These are phyloP conservation scores for Zaprionus tsacasi DNA, from an alignment of 1,140 invertebrate species.

Conservation along the genomic window DNA sequence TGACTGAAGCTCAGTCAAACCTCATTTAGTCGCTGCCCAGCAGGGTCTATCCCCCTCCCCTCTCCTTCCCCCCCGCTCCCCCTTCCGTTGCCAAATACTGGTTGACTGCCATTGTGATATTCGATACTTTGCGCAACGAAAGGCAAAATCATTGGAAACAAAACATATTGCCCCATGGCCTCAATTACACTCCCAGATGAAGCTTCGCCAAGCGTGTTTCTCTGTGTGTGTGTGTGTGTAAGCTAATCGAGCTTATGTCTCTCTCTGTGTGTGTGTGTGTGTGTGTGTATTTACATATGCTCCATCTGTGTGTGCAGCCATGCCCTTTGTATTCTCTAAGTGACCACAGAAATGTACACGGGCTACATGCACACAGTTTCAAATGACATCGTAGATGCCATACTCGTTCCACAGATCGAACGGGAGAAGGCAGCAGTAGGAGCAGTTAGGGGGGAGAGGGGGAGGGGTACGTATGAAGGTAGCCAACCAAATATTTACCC, in stretches of 20 bases:
- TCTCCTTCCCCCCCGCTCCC: constrained; percentile 4
- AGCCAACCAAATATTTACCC: constrained; percentile 41
- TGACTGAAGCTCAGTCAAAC: constrained; percentile 83
- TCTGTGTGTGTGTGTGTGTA: constrained; percentile 43
- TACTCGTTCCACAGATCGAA: constrained; percentile 9
- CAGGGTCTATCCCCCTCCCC: background rate
- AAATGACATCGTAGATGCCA: constrained; percentile 49
- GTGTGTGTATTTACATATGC: constrained; percentile 22
- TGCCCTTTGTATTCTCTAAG: constrained; percentile 60
- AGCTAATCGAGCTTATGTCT: constrained; percentile 54
- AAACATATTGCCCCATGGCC: constrained; percentile 81
- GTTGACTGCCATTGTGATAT: constrained; percentile 72
- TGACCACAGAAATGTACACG: constrained; percentile 80
- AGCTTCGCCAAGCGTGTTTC: constrained; percentile 44
- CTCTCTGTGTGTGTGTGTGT: constrained; percentile 45
- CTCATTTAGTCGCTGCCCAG: constrained; percentile 65
- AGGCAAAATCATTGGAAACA: constrained; percentile 82
- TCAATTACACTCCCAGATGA: constrained; percentile 77
- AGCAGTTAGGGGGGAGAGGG: background rate
- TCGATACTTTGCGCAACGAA: constrained; percentile 79
- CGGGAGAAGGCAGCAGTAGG: background rate
- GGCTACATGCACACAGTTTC: constrained; percentile 64
- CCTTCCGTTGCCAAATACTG: constrained; percentile 16
- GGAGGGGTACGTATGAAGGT: constrained; percentile 15
- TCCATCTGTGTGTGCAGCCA: constrained; percentile 24